Percentiles rank a stretch among this genome's conserved stretches.
Evolutionary conservation across 2,113 vertebrate species (phyloP).

Genomic region (Neolamprologus kungweensis): DNA sequence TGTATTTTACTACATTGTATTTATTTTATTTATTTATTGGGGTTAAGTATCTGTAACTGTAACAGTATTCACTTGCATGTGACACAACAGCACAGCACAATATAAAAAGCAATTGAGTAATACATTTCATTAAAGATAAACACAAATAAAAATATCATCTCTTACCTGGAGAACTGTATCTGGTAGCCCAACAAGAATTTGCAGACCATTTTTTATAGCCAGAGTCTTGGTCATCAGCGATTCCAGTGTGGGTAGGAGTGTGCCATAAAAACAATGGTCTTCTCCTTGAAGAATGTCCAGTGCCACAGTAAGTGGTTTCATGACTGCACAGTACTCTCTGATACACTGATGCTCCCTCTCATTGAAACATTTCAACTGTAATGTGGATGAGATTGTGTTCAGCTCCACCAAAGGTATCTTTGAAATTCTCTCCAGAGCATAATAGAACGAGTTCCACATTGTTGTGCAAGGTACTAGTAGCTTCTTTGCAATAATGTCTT

Average conservation of each 20-base stretch:
- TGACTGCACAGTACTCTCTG: fast-evolving
- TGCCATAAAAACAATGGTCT: fast-evolving
- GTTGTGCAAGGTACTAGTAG: neutral
- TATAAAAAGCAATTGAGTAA: neutral
- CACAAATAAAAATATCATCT: neutral
- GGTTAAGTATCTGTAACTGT: fast-evolving
- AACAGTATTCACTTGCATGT: neutral
- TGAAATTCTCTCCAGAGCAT: neutral
- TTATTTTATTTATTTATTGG: neutral
- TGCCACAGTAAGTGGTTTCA: neutral
- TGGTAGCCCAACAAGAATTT: neutral
- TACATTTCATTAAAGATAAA: neutral
- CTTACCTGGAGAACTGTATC: neutral
- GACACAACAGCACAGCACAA: neutral
- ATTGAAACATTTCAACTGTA: neutral
- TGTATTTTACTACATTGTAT: no score
- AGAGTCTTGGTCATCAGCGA: fast-evolving
- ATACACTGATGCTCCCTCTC: neutral
- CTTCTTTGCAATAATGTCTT: neutral
- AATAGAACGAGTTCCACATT: fast-evolving
- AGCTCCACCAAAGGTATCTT: neutral
- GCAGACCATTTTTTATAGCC: neutral
- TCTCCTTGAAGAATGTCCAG: neutral
- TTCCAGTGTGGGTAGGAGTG: fast-evolving
- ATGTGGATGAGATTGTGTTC: neutral